Evolutionary conservation across 2,888 invertebrate species (phyloP), one percentile per base, ranked within the genome.

Genomic region (Aradus depressus): DNA sequence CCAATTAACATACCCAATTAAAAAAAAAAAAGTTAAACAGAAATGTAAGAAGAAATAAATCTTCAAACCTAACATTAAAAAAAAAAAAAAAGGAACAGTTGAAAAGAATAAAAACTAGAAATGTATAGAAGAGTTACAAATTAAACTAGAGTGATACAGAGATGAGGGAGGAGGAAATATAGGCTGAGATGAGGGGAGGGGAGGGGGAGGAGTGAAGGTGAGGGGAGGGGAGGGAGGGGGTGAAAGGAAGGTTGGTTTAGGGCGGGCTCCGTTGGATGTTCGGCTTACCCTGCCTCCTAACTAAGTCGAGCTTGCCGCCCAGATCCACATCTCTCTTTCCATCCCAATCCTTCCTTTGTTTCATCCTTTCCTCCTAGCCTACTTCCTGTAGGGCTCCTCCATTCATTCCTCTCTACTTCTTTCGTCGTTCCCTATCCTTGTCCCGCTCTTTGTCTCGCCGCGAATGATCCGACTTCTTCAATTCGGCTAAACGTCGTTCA

Each of bases 401-500:
- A n/a, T n/a, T n/a, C n/a, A n/a, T n/a, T 16, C 28, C 44, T 35
- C 45, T 42, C 41, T 55, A 52, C 42, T 51, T 50, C 34, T 55
- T 54, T 35, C 52, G 48, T 35, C 54, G 44, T 39, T 55, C 57
- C 25, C 52, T 49, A 34, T 50, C 47, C 41, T 44, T 54, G 44
- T 53, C 51, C 44, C 55, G 43, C 28, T 55, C 54, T 31, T 45
- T 50, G 25, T 57, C 55, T 26, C 58, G 25, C 23, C 52, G 38
- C 32, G 51, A 50, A 25, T 51, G 52, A 41, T 57, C 57, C 19
- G 57, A 47, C 38, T 58, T 59, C 50, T 51, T 57, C 34, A 57
- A 28, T 39, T 85, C 87, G 69, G 81, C 80, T 66, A 84, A 68
- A 61, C 83, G 75, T 51, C 84, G 75, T 66, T 87, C 87, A 63